Evolutionary conservation across 23 tunicate species (phyloP).

Genomic region (Diplosoma virens): DNA sequence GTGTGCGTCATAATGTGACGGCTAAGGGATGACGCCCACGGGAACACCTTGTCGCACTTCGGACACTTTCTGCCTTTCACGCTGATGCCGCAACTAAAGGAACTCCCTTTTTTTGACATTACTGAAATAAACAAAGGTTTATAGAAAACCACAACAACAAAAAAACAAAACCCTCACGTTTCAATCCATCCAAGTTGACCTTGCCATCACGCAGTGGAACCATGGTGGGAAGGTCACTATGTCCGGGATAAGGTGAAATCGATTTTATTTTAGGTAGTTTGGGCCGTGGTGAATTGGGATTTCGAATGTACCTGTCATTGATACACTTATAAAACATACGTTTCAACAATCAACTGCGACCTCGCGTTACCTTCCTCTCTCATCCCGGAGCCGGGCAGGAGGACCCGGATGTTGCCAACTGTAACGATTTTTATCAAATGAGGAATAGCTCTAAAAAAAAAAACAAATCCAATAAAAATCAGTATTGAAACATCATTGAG

Average conservation of each 20-base stretch:
- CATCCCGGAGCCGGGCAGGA: slow-evolving; percentile 8
- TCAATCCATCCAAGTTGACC: slow-evolving; percentile 1
- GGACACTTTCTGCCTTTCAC: slow-evolving; percentile 73
- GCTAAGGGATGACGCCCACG: slow-evolving; percentile 93
- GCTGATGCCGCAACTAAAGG: neutral
- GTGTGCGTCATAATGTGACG: slow-evolving; percentile 96
- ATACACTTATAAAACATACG: neutral
- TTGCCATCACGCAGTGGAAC: slow-evolving; percentile 19
- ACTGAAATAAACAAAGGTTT: neutral
- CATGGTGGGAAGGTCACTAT: slow-evolving; percentile 29
- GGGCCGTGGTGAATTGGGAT: slow-evolving; percentile 7
- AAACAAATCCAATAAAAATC: too few relatives aligned
- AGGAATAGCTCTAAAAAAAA: too few relatives aligned
- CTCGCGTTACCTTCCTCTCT: slow-evolving; percentile 21
- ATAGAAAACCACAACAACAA: neutral
- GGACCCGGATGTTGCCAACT: too few relatives aligned
- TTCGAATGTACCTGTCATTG: slow-evolving; percentile 17
- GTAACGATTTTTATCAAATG: too few relatives aligned
- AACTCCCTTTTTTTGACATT: neutral
- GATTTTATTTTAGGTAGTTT: neutral
- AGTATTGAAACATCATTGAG: too few relatives aligned
- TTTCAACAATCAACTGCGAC: neutral
- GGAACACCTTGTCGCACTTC: slow-evolving; percentile 79
- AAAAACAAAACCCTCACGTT: too few relatives aligned
- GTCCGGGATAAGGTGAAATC: neutral